These are phyloP conservation scores for Calameuta pallipes DNA, from an alignment of 2,888 invertebrate species.

Conservation along the genomic window DNA sequence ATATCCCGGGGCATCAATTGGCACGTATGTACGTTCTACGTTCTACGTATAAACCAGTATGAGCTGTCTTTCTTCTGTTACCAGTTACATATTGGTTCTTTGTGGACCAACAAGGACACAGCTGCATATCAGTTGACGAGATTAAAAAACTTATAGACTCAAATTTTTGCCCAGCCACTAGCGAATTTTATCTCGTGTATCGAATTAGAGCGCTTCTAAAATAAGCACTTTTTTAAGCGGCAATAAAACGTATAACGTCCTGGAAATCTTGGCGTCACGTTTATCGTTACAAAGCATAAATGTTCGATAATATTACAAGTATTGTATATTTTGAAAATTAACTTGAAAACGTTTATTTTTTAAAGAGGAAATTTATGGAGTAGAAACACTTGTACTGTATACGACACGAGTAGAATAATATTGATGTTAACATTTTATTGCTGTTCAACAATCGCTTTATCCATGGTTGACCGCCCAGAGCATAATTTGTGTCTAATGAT, in stretches of 20 bases:
- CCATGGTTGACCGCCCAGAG: no score
- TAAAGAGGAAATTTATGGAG: no score
- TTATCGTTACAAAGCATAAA: not conserved
- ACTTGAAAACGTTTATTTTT: no score
- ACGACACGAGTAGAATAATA: no score
- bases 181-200: not conserved
- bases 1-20: not conserved
- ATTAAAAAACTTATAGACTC: not conserved
- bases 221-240: not conserved
- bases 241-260: not conserved
- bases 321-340: no score
- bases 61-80: not conserved
- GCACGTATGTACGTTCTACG: not conserved
- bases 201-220: not conserved
- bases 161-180: not conserved
- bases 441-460: no score
- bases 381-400: no score
- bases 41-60: not conserved
- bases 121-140: not conserved
- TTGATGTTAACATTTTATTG: no score
- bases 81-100: not conserved
- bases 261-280: not conserved
- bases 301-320: no score
- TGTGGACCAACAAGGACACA: not conserved
- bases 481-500: no score